These are phyloP conservation scores for Miltochrista miniata DNA, from an alignment of 2,888 invertebrate genomes.

Conservation along the genomic window DNA sequence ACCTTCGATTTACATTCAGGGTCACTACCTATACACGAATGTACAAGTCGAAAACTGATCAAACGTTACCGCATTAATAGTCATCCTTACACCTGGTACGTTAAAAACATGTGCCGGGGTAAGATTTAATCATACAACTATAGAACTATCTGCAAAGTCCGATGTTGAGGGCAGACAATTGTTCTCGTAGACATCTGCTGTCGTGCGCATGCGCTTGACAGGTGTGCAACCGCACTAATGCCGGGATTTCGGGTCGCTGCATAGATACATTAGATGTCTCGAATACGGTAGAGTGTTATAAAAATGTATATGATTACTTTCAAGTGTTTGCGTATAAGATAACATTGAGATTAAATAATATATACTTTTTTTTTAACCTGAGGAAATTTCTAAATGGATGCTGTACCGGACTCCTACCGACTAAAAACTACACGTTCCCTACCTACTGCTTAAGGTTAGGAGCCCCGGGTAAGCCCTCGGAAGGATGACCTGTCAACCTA, in stretches of 20 bases:
- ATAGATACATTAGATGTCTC: not conserved
- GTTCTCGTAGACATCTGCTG: slow-evolving; percentile 34
- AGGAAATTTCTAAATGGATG: too few species aligned
- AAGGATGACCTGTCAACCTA: too few species aligned
- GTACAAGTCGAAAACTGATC: not conserved
- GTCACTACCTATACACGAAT: not conserved
- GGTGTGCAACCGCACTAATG: slow-evolving; percentile 32
- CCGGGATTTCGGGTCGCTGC: not conserved
- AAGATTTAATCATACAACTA: slow-evolving; percentile 49
- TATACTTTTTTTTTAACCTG: too few species aligned
- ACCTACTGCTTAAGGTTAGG: too few species aligned
- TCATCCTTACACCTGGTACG: slow-evolving; percentile 28
- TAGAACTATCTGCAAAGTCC: slow-evolving; percentile 13
- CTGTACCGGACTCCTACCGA: too few species aligned
- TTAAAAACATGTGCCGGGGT: slow-evolving; percentile 40
- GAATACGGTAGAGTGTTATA: too few species aligned
- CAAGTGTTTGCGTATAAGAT: too few species aligned
- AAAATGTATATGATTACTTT: too few species aligned
- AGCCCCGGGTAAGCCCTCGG: too few species aligned
- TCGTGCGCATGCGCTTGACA: slow-evolving; percentile 44
- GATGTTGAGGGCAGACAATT: slow-evolving; percentile 36
- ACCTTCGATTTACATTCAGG: too few species aligned
- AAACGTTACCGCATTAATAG: slow-evolving; percentile 5
- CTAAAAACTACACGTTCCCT: too few species aligned
- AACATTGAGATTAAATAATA: too few species aligned